Percentiles rank a stretch among this genome's conserved stretches.
These are phyloP conservation scores for Phataginus tetradactyla DNA, from an alignment of 2,797 vertebrate species.

Conservation along the genomic window DNA sequence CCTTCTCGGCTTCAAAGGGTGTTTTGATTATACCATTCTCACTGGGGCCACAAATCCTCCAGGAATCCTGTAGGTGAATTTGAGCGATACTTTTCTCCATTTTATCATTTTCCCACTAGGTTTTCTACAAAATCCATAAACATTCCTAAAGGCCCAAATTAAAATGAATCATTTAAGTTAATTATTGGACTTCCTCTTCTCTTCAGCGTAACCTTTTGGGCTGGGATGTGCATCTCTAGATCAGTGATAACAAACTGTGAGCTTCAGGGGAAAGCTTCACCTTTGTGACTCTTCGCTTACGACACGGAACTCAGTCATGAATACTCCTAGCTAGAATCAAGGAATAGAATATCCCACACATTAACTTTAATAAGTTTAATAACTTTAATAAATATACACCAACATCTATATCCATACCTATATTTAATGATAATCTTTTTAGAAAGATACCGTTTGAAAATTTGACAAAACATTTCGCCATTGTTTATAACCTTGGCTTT, in stretches of 20 bases:
- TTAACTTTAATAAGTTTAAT: neutral
- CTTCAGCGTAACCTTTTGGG: neutral
- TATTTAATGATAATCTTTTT: neutral
- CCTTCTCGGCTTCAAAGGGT: neutral
- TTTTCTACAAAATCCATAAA: neutral
- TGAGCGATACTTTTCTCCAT: neutral
- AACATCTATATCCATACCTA: neutral
- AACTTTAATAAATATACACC: neutral
- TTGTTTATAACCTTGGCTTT: neutral
- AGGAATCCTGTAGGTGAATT: neutral
- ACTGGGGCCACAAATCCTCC: neutral
- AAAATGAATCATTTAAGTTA: constrained; percentile 17
- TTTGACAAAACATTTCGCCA: neutral
- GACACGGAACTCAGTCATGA: neutral
- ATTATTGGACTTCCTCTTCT: neutral
- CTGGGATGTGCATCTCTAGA: neutral
- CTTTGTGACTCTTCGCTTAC: constrained; percentile 1
- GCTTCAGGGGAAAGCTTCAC: neutral
- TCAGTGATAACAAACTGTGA: neutral
- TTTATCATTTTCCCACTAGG: neutral
- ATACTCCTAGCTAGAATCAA: neutral
- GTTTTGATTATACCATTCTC: neutral
- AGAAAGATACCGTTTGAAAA: neutral
- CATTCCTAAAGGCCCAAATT: neutral
- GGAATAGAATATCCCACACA: neutral